Evolutionary conservation across 1,140 invertebrate genomes (phyloP).

Genomic region (Habropoda laboriosa): DNA sequence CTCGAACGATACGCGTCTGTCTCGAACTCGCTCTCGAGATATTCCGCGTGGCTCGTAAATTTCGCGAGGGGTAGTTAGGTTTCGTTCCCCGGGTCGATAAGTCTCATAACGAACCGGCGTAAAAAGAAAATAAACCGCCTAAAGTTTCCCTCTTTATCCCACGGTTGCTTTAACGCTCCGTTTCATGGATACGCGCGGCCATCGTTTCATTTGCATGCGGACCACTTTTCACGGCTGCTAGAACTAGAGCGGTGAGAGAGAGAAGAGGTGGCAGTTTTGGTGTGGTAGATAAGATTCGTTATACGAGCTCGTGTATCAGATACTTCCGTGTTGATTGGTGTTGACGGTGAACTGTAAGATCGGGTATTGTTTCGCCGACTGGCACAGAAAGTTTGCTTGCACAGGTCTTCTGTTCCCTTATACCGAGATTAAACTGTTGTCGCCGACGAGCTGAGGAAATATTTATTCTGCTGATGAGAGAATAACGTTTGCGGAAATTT

Average conservation of each 20-base stretch:
- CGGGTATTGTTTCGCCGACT: neutral
- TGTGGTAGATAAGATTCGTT: neutral
- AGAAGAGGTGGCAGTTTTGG: no score
- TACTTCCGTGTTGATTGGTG: no score
- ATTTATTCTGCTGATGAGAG: slow-evolving; percentile 37
- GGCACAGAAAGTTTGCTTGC: neutral
- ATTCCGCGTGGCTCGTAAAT: slow-evolving; percentile 18
- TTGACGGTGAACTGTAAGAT: no score
- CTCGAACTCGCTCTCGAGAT: neutral
- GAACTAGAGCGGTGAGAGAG: no score
- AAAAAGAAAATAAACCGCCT: slow-evolving; percentile 14
- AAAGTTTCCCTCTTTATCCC: slow-evolving; percentile 42
- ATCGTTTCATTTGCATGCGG: slow-evolving; percentile 61
- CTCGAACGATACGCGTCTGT: neutral
- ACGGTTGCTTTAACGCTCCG: slow-evolving; percentile 27
- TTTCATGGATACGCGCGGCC: slow-evolving; percentile 30
- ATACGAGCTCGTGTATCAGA: no score
- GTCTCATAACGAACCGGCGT: slow-evolving; percentile 39
- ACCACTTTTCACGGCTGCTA: slow-evolving; percentile 34
- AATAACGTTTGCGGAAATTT: slow-evolving; percentile 30
- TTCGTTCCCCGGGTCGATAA: slow-evolving; percentile 34
- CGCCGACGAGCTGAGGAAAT: slow-evolving; percentile 16
- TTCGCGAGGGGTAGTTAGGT: slow-evolving; percentile 8
- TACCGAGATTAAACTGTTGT: slow-evolving; percentile 29
- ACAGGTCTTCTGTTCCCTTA: neutral